Percentiles rank a stretch among this genome's conserved stretches.
These are phyloP conservation scores for Musca vetustissima DNA, from an alignment of 1,140 invertebrate species.

Conservation along the genomic window DNA sequence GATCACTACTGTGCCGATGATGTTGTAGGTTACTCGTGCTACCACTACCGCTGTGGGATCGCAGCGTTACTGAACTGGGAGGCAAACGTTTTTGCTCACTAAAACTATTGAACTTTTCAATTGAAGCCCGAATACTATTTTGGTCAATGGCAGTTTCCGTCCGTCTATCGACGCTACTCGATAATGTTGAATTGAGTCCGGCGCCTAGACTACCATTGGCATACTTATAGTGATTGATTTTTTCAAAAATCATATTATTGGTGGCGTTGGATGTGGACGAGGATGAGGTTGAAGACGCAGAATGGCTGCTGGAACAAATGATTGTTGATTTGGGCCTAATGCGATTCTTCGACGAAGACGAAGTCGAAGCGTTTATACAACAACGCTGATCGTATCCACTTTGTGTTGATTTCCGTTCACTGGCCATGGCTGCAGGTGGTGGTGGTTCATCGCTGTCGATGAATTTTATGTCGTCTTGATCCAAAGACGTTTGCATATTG, in stretches of 20 bases:
- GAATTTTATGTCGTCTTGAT: slow-evolving; percentile 49
- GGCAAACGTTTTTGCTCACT: slow-evolving; percentile 40
- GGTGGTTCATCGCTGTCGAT: slow-evolving; percentile 52
- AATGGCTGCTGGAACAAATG: slow-evolving; percentile 33
- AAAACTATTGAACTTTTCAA: slow-evolving; percentile 51
- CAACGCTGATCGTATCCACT: slow-evolving; percentile 15
- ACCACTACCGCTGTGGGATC: slow-evolving; percentile 30
- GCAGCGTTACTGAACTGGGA: slow-evolving; percentile 21
- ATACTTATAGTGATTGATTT: slow-evolving; percentile 42
- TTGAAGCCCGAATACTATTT: slow-evolving; percentile 50
- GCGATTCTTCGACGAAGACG: slow-evolving; percentile 16
- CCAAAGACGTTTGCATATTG: slow-evolving; percentile 27
- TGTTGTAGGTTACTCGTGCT: slow-evolving; percentile 48
- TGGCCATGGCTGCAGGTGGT: slow-evolving; percentile 1
- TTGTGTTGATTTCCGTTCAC: neutral
- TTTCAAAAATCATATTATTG: slow-evolving; percentile 36
- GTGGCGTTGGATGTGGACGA: neutral
- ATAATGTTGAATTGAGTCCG: slow-evolving; percentile 2
- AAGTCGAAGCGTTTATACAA: slow-evolving; percentile 16
- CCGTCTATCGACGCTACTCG: slow-evolving; percentile 1
- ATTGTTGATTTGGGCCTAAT: slow-evolving; percentile 49
- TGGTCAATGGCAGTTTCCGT: slow-evolving; percentile 43
- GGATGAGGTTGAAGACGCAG: neutral
- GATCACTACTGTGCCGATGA: slow-evolving; percentile 41
- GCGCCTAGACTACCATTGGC: slow-evolving; percentile 35